Evolutionary conservation across 1,140 invertebrate genomes (phyloP), one percentile per base, ranked within the genome.

Genomic region (Saccostrea glomerata): DNA sequence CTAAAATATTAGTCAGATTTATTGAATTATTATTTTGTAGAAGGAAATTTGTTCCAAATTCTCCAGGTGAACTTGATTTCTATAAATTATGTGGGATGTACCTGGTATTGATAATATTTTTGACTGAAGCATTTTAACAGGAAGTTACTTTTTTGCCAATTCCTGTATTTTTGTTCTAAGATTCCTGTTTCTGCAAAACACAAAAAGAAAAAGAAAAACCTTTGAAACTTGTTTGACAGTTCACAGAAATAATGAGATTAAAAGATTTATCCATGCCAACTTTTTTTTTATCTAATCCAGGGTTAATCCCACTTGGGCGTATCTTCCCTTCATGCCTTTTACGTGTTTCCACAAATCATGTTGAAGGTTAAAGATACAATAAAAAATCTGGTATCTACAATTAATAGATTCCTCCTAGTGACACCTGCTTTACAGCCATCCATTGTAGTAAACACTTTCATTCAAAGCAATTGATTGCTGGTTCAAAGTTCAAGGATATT

Each of bases 201-300:
- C 30, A 77, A 15, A 30, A 30, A 77, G 70, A 77, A 77, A 77
- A 12, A 66, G 15, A n/a, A 66, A 66, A 66, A n/a, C 23, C 60
- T 66, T 66, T 20, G 23, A 20, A 66, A 66, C 23, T 30, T 30
- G 30, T 77, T 77, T 77, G 23, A 77, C 70, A 77, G 12, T 77
- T 77, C 70, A 77, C 30, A 17, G 70, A 30, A 15, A 30, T 77
- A 77, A 77, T 36, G 25, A 77, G 70, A 77, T 77, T 77, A 77
- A 77, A 77, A 77, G 70, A 77, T 77, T 77, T 40, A 77, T 30
- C 70, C 70, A 15, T 77, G 70, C 70, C 70, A 77, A 77, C 70
- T 77, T 77, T 77, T 70, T 70, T 70, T 25, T 77, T 77, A 77
- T 77, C 70, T 77, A 77, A 77, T 77, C 70, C 70, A 77, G 70